Conservation (phyloP, 2,888 invertebrate genomes). For the Folsomia candida region DNA sequence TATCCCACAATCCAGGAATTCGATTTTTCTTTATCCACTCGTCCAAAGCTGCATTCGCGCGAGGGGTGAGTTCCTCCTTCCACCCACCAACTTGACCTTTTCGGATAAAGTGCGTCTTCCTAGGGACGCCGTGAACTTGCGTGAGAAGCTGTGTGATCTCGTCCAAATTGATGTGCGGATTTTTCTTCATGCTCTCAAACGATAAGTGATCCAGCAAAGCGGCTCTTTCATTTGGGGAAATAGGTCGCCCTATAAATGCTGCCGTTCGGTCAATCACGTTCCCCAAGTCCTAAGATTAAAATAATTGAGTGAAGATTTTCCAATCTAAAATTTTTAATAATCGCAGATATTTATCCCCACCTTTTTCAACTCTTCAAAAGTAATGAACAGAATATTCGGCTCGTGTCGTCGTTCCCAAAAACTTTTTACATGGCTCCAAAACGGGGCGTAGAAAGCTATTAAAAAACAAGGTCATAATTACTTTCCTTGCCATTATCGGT, state of each 20-base stretch:
- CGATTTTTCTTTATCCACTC: slow-evolving; percentile 59
- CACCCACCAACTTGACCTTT: slow-evolving; percentile 79
- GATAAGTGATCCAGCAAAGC: slow-evolving; percentile 70
- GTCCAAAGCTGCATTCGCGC: slow-evolving; percentile 69
- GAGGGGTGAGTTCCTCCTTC: slow-evolving; percentile 73
- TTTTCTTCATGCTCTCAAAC: slow-evolving; percentile 76
- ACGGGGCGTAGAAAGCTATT: slow-evolving; percentile 34
- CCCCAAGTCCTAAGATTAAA: slow-evolving; percentile 62
- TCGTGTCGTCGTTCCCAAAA: slow-evolving; percentile 71
- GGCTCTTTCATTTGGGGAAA: slow-evolving; percentile 67
- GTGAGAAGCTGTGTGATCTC: slow-evolving; percentile 1
- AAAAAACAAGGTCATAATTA: background rate
- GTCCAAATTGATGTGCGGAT: slow-evolving; percentile 73
- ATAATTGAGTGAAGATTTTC: background rate
- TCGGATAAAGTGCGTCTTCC: slow-evolving; percentile 61
- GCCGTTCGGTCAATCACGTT: slow-evolving; percentile 68
- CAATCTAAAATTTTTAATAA: too few species aligned
- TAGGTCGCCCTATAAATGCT: slow-evolving; percentile 65
- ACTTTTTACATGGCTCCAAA: slow-evolving; percentile 34
- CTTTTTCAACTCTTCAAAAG: slow-evolving; percentile 76
- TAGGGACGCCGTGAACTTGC: slow-evolving; percentile 7
- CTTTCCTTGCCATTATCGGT: background rate
- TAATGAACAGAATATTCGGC: slow-evolving; percentile 71
- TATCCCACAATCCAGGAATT: slow-evolving; percentile 33
- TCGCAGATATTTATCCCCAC: too few species aligned